Evolutionary conservation across 2,888 invertebrate genomes (phyloP), one percentile per base, ranked within the genome.

Genomic region (Melanotus villosus): DNA sequence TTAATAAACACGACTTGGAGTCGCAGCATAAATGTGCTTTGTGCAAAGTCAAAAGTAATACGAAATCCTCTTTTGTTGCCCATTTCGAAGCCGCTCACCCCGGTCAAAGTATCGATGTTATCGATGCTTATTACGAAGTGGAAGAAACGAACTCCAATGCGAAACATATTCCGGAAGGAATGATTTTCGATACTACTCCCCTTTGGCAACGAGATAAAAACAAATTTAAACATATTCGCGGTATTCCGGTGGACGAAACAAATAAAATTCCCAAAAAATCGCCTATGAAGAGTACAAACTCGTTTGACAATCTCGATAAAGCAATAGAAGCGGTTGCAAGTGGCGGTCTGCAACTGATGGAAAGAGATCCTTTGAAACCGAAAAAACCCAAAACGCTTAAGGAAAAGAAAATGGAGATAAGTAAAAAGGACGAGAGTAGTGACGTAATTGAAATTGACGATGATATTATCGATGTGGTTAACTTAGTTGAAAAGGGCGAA

Each of bases 21-120:
- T 87, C 88, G 77, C 93, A 92, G 73, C 94, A 87, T 81, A 91
- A 91, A 76, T 95, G 95, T 78, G 87, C 87, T 0, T 85, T 91
- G 70, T 95, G 95, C 75, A 80, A 86, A 0, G 92, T 89, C 73
- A 87, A 87, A 23, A 84, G 85, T 0, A 83, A 89, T 0, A 87
- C 87, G 1, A 83, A 87, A 21, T 86, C 87, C 5, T 87, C 87
- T 23, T 88, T 92, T 41, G 85, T 86, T 16, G 87, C 87, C 38
- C 93, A 93, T 79, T 88, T 90, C 70, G 81, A 83, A 1, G 86
- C 86, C 9, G 87, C 89, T 2, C 93, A 93, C 79, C 81, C 88
- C 0, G 84, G 74, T 0, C 86, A 84, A 36, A 75, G 81, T 4
- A 76, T 83, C 1, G 82, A 85, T 68, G 80, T 86, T 26, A 81